These are phyloP conservation scores for Heteromormyrus szaboi DNA, from an alignment of 2,797 vertebrate species.

Conservation along the genomic window DNA sequence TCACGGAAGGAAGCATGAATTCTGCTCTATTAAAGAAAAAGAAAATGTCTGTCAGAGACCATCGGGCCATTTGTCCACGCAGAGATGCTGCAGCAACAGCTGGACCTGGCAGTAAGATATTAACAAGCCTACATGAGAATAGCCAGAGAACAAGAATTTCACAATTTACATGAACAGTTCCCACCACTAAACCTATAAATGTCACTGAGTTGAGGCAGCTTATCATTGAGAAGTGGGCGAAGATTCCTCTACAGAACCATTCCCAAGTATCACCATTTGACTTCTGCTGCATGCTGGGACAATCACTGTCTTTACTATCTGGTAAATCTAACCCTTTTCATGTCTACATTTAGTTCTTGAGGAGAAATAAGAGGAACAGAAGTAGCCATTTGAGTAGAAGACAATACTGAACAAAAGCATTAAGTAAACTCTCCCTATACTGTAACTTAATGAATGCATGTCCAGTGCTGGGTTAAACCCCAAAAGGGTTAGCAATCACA, in stretches of 20 bases:
- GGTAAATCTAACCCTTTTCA: not conserved
- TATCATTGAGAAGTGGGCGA: not conserved
- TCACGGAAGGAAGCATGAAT: not conserved
- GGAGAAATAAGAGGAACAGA: not conserved
- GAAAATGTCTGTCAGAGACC: not conserved
- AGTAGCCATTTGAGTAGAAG: not conserved
- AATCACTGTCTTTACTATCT: not conserved
- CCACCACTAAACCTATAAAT: not conserved
- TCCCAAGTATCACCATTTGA: not conserved
- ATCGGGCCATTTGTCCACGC: not conserved
- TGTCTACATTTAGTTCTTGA: not conserved
- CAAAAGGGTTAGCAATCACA: constrained; percentile 17
- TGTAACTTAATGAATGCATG: not conserved
- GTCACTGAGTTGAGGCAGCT: not conserved
- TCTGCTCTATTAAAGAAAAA: not conserved
- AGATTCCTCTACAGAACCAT: not conserved
- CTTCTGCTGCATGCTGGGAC: not conserved
- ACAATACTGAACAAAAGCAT: not conserved
- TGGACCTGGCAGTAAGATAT: not conserved
- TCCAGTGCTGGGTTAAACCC: not conserved
- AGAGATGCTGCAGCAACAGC: not conserved
- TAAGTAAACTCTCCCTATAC: not conserved
- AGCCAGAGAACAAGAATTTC: not conserved
- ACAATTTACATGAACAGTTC: not conserved
- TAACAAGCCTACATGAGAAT: not conserved